These are phyloP conservation scores for Uria lomvia DNA, from an alignment of 2,113 vertebrate genomes.

Conservation along the genomic window DNA sequence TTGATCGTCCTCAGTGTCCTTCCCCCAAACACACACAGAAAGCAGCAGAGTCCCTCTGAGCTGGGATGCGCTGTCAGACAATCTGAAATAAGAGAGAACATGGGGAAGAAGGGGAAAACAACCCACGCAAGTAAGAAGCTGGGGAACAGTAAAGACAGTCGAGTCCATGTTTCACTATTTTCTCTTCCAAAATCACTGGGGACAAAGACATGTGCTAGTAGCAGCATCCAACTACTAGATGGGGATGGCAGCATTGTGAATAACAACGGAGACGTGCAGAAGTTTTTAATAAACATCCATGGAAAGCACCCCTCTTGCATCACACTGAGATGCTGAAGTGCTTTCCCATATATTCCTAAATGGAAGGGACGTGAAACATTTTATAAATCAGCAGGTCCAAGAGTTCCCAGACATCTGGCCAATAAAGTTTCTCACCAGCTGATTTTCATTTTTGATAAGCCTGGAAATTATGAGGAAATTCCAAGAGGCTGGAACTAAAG, in stretches of 20 bases:
- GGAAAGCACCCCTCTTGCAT: slow-evolving; percentile 7
- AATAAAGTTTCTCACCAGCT: neutral
- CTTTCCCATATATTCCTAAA: neutral
- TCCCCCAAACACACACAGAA: neutral
- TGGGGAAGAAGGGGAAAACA: neutral
- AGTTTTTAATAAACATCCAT: neutral
- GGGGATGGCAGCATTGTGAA: neutral
- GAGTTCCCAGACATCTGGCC: neutral
- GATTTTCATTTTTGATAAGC: neutral
- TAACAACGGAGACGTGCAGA: neutral
- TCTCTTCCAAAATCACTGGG: neutral
- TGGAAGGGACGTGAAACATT: neutral
- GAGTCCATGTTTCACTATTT: neutral
- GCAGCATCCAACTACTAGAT: neutral
- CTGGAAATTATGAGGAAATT: neutral
- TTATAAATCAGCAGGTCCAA: neutral
- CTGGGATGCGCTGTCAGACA: neutral
- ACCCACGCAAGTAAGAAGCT: neutral
- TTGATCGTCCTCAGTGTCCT: neutral
- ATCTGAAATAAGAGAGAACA: neutral
- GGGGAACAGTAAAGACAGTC: neutral
- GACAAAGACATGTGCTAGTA: neutral
- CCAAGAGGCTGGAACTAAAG: neutral
- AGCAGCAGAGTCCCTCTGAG: neutral
- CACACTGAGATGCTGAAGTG: neutral